Conservation (phyloP, 1,140 invertebrate genomes). For the Heliothis subflexa region DNA sequence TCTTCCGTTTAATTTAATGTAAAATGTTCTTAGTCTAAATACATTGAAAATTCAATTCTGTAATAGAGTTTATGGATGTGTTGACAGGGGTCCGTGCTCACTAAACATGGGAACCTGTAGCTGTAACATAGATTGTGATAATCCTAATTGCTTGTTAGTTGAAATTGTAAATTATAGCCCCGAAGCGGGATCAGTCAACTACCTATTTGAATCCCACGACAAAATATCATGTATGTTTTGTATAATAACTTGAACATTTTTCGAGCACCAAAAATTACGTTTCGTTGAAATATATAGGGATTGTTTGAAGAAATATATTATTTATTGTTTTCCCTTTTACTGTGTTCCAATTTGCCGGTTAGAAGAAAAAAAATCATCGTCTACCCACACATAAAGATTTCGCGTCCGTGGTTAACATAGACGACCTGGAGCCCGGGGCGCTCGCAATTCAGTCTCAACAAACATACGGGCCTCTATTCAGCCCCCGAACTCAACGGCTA, state of each 20-base stretch:
- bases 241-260: not conserved
- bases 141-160: conserved; percentile 43
- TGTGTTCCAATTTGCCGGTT: conserved; percentile 27
- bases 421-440: conserved; percentile 60
- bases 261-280: not conserved
- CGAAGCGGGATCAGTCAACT: conserved; percentile 21
- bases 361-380: conserved; percentile 49
- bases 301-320: conserved; percentile 15
- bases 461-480: conserved; percentile 63
- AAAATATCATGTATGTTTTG: too few species aligned
- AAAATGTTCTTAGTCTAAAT: conserved; percentile 50
- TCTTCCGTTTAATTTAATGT: conserved; percentile 40
- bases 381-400: conserved; percentile 50
- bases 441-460: conserved; percentile 67
- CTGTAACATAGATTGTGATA: conserved; percentile 38
- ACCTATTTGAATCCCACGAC: not conserved
- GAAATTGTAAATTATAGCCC: conserved; percentile 34
- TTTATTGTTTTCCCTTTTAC: conserved; percentile 21
- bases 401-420: conserved; percentile 55
- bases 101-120: conserved; percentile 23
- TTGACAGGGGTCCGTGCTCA: conserved; percentile 29
- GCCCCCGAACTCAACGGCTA: conserved; percentile 55
- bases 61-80: conserved; percentile 12
- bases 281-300: not conserved
- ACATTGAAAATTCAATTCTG: conserved; percentile 41